Evolutionary conservation across 2,888 invertebrate genomes (phyloP).

Genomic region (Pheosia tremula): DNA sequence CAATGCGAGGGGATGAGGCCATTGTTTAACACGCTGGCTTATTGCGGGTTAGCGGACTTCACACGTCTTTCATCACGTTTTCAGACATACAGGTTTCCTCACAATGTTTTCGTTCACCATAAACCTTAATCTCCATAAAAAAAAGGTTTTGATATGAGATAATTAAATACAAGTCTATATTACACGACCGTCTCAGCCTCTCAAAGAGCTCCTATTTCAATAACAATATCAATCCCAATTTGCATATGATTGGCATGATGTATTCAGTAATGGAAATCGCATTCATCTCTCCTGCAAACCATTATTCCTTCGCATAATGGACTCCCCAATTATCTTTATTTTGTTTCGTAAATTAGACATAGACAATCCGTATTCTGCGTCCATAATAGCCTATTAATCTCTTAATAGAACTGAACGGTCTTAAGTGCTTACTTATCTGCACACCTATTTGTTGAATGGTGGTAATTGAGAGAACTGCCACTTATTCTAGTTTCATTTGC

Average conservation of each 20-base stretch:
- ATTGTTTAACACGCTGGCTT: no score
- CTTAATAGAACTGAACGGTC: not conserved
- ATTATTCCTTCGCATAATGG: slow-evolving; percentile 11
- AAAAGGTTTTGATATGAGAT: no score
- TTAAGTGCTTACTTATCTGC: slow-evolving; percentile 8
- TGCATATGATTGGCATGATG: slow-evolving; percentile 2
- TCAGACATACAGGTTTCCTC: no score
- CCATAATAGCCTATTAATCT: slow-evolving; percentile 17
- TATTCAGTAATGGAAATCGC: slow-evolving; percentile 6
- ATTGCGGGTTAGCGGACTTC: no score
- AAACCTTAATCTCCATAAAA: no score
- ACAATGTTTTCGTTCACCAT: no score
- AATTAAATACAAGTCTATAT: no score
- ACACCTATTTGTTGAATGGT: slow-evolving; percentile 5
- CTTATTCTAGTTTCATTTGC: slow-evolving; percentile 9
- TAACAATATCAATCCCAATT: slow-evolving; percentile 4
- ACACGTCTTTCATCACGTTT: no score
- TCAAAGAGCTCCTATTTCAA: slow-evolving; percentile 2
- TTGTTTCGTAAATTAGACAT: slow-evolving; percentile 11
- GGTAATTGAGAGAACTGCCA: slow-evolving; percentile 18
- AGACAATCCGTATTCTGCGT: slow-evolving; percentile 10
- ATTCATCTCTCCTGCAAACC: not conserved
- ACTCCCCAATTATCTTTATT: slow-evolving; percentile 11
- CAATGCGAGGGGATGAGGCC: no score
- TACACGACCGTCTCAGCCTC: not conserved